Evolutionary conservation across 1,140 invertebrate species (phyloP), one percentile per base, ranked within the genome.

Genomic region (Heliconius himera): DNA sequence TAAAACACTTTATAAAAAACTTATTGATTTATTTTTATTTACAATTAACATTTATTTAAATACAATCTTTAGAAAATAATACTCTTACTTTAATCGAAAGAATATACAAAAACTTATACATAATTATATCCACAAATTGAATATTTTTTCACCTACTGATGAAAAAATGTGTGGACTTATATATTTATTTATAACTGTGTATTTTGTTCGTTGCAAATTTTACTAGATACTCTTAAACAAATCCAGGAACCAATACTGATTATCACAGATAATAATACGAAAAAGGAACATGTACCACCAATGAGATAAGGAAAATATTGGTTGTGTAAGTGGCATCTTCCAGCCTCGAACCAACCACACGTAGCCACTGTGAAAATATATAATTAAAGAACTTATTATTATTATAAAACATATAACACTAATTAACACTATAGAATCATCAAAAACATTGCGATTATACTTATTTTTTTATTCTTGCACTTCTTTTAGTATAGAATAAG

Each of bases 281-380:
- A 33, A 16, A 71, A 74, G 0, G 75, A 41, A 8, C 84, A 78
- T 1, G 77, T 74, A 16, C 66, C 72, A 13, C 81, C 79, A 13
- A 84, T 49, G 1, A 73, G 20, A 56, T 80, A 79, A 0, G 81
- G 72, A 16, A 81, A 80, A 2, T 49, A 3, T 18, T 81, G 16
- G 38, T 56, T 80, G 26, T 84, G 74, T 20, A 85, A 46, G 46
- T 84, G 83, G 70, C 84, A 85, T 49, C 72, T 79, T 1, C 74
- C 76, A 8, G 76, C 77, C 51, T 76, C 72, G 73, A 13, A 77
- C 84, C 84, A 85, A n/a, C 78, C 70, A 46, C 84, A 85, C 18
- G 73, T 81, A 8, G 36, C 72, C 26, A 74, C 84, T 85, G 82
- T 26, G 36, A 70, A 33, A 70, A 49, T 16, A 76, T 13, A 66